Evolutionary conservation across 2,113 vertebrate species (phyloP), one percentile per base, ranked within the genome.

Genomic region (Tachysurus fulvidraco): DNA sequence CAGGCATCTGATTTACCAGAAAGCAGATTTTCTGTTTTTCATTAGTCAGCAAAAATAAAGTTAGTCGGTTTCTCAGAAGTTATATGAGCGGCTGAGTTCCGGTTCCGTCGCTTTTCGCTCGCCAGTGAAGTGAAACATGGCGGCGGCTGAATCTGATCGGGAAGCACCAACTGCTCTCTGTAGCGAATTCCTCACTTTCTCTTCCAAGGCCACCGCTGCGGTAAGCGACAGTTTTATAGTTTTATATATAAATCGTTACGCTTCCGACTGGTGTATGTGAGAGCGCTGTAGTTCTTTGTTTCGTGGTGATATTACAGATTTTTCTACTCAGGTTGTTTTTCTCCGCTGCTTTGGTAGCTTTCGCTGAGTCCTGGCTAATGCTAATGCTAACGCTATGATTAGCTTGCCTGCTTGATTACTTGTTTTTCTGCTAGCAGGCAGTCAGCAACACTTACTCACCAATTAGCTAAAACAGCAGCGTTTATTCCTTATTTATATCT

Each of bases 191-290:
- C 88, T 95, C 59, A 83, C 91, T 85, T 95, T 96, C 88, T 95
- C 95, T 57, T 92, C 95, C 44, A 93, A 91, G 89, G 95, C 95
- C 91, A 94, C 93, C 2, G 93, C 94, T 74, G 83, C 88, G 95
- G 95, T 96, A 93, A 90, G 95, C 82, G 89, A 85, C 90, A 91
- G 90, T 67, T 69, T 85, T 64, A 16, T n/a, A 36, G 57, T 86
- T 23, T 4, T 21, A 30, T 3, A 9, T 23, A 0, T 30, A 62
- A 84, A 54, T 11, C 4, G 10, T 5, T 85, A 8, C 6, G 0
- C 57, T 85, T 46, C 10, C 21, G 9, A 19, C 9, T 23, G 11
- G 1, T 69, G 12, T 83, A 14, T 12, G 17, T 69, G 54, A 25
- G 4, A 55, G 9, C 0, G 28, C 17, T 0, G 52, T 16, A 52